Percentiles rank a stretch among this genome's conserved stretches.
phyloP scores from a whole-genome alignment of 92 coral and sea anemone genomes.

The Desmophyllum pertusum region DNA sequence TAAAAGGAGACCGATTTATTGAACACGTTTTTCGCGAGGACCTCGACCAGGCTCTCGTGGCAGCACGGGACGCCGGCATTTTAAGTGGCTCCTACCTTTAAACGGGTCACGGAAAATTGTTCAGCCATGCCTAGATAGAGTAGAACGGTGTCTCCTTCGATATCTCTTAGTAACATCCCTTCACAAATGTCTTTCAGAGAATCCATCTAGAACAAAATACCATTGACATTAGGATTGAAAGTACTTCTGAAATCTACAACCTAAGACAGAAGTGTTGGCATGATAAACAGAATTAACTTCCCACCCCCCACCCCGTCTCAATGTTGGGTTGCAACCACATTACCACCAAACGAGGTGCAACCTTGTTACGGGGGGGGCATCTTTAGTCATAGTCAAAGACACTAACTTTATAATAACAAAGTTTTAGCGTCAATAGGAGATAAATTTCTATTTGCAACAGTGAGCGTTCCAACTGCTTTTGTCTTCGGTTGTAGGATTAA shows the following conservation, averaged over 20 bases:
- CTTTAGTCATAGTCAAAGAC: no score
- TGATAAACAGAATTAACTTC: no score
- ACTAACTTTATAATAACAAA: no score
- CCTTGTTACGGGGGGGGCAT: no score
- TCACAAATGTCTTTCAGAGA: constrained; percentile 82
- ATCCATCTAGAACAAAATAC: constrained; percentile 63
- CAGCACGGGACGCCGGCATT: not conserved
- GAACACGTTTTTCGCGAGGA: not conserved
- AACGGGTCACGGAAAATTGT: constrained; percentile 70
- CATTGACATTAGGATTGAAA: not conserved
- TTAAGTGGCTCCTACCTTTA: constrained; percentile 64
- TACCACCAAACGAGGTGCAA: no score
- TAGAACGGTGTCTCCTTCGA: constrained; percentile 69
- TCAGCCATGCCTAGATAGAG: constrained; percentile 80
- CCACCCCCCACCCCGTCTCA: no score
- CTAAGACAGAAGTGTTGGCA: no score
- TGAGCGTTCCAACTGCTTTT: no score
- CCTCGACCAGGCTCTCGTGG: not conserved
- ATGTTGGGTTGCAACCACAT: no score
- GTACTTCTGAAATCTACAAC: not conserved
- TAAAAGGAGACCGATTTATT: not conserved
- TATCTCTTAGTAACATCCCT: constrained; percentile 52
- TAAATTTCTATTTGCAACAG: no score
- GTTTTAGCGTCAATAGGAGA: no score
- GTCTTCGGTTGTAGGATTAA: no score